Evolutionary conservation across 2,113 vertebrate species (phyloP), one percentile per base, ranked within the genome.

Genomic region (Mesocricetus auratus): DNA sequence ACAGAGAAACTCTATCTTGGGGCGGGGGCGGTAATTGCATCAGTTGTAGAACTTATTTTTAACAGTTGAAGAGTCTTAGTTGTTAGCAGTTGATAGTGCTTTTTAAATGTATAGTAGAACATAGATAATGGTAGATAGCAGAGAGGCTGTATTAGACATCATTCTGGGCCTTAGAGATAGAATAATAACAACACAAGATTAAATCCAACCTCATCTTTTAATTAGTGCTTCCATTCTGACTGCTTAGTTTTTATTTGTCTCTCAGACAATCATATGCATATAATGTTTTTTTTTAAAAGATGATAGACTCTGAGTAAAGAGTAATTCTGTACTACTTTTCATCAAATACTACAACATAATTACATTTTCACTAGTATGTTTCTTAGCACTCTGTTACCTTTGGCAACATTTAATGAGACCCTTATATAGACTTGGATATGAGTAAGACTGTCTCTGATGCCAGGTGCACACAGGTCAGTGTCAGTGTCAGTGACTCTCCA

Each of bases 361-460:
- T 24, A 1, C 7, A 0, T n/a, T 7, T 29, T 62, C 19, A 0
- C 29, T 21, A 15, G 3, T 12, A 0, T 3, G 3, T 19, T 50
- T n/a, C 26, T 2, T 0, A 22, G 47, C 16, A 2, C 7, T 22
- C 16, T n/a, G 50, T 58, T 13, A 0, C 22, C 22, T 24, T 50
- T 1, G 31, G 4, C 64, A 50, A 1, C 29, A 2, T 33, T 62
- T 1, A 0, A 0, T 7, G 8, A n/a, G 47, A 26, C 16, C 10
- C 69, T 31, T 3, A 22, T 39, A 24, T 1, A 15, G 36, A 29
- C 42, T 50, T 12, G 19, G 45, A 29, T 26, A 2, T 17, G 26
- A 21, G 0, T 42, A 6, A 36, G 71, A 11, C 24, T 0, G 1
- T 56, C 33, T 47, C 56, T 39, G 0, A 22, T 58, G 8, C 31